phyloP scores from a whole-genome alignment of 92 coral and sea anemone species.

The Heteractis magnifica region DNA sequence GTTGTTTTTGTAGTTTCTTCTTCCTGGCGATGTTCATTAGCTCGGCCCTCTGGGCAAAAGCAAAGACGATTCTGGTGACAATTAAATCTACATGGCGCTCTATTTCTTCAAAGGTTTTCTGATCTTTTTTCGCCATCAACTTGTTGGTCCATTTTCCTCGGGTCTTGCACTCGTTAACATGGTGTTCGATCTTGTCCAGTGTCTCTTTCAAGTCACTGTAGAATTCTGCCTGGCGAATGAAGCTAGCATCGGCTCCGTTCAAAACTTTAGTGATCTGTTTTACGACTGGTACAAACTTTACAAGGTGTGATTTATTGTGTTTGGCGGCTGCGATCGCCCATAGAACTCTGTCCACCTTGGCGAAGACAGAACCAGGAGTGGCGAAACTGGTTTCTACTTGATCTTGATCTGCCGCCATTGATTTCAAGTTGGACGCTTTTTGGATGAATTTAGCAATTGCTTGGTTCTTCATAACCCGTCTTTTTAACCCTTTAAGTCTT shows the following conservation, averaged over 20 bases:
- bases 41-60: conserved; percentile 87
- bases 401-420: conserved; percentile 30
- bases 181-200: conserved; percentile 72
- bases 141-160: conserved; percentile 80
- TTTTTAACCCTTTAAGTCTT: conserved; percentile 7
- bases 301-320: conserved; percentile 83
- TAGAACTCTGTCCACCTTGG: conserved; percentile 77
- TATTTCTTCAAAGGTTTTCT: conserved; percentile 73
- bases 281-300: conserved; percentile 72
- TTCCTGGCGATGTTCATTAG: conserved; percentile 59
- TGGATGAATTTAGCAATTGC: conserved; percentile 21
- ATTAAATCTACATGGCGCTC: conserved; percentile 80
- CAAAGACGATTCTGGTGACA: conserved; percentile 86
- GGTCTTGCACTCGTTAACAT: conserved; percentile 62
- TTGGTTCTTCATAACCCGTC: conserved; percentile 55
- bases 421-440: conserved; percentile 21
- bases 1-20: conserved; percentile 27
- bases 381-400: conserved; percentile 47
- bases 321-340: conserved; percentile 87
- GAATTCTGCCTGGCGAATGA: conserved; percentile 90
- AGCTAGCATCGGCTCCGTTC: conserved; percentile 84
- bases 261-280: conserved; percentile 84
- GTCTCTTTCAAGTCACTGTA: conserved; percentile 90
- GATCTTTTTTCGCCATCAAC: conserved; percentile 82
- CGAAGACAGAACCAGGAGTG: conserved; percentile 63